Base-by-base conservation (phyloP, 2,113 vertebrate genomes). In the Noctilio leporinus region DNA sequence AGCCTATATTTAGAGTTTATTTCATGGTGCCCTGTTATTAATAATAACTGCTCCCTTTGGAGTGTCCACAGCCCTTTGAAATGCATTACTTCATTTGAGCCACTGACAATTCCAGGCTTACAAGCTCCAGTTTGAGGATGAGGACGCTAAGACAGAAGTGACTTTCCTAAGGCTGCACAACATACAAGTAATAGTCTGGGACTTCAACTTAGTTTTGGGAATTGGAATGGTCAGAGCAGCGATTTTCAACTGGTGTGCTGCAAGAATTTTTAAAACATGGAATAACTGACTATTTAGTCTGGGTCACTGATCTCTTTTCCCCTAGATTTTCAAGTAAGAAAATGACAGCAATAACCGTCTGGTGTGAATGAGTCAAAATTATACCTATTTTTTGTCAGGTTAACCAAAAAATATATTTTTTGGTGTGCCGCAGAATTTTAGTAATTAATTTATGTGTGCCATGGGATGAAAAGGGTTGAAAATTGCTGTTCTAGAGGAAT, bases 1-100 rank as follows among this genome's bases (percentile, higher is more conserved):
- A 90, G 53, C 84, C 96, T 97, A 96, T 97, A 96, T 97, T 97
- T 97, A 97, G 96, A 96, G 89, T 96, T 92, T 92, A 96, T 92
- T 92, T 96, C 96, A 92, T 28, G 26, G 72, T 96, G 92, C 90
- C 96, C 67, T 97, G 95, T 95, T 93, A 97, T 97, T 96, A 97
- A 95, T 96, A 96, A 96, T 97, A 97, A 96, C 96, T 95, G 92
- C 96, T 59, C 91, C 59, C 94, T 93, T 94, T 96, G 96, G 94
- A 92, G 87, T 90, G 70, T 83, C 92, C 90, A 93, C 47, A 92
- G 90, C 53, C 72, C 90, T 97, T 96, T 97, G 94, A 96, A 96
- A 96, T 77, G 59, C 65, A 82, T 94, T 81, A 84, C 96, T 96
- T 96, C 94, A 96, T 96, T 76, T 84, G 92, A 95, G 72, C 94